Base-by-base conservation (phyloP, 2,888 invertebrate species). In the Halictus ligatus region DNA sequence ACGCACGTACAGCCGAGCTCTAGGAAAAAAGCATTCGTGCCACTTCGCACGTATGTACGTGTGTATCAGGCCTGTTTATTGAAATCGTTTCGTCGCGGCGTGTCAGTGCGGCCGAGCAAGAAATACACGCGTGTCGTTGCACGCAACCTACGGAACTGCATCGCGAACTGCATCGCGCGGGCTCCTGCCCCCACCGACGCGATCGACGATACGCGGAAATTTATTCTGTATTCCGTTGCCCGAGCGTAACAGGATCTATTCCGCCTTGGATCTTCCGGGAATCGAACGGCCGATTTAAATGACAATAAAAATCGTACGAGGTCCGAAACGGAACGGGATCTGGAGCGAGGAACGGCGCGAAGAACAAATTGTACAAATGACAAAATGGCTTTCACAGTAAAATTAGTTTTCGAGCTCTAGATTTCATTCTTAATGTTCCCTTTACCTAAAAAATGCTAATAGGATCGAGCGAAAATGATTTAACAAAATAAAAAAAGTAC, bases 61-160 rank as follows among this genome's bases (percentile, higher is more conserved):
- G 86, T 83, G 87, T 78, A 81, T 80, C 83, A 71, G 58, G 81
- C 87, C 78, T 84, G 87, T 88, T 88, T 88, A 87, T 87, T 87
- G 81, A 86, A 87, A 87, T 87, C 84, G 81, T 79, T 81, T 77
- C 72, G 75, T 80, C 76, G 21, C 77, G 69, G 29, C 81, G 81
- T 81, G 86, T 86, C 86, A 77, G 84, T 83, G 54, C 58, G 35
- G 58, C 58, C 86, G 71, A 78, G 43, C 72, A 15, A 73, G 50
- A 54, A 77, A 74, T n/a, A 67, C 72, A 60, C 71, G 48, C 69
- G 75, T 78, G 75, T 75, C 54, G 64, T 75, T 69, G 73, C 79
- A 84, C 84, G 79, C 84, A 54, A 76, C 72, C 64, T 29, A 64
- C 29, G 64, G 64, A 64, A 58, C 58, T 58, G 58, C 58, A 29